These are phyloP conservation scores for Hemicordylus capensis DNA, from an alignment of 2,113 vertebrate species.

Conservation along the genomic window DNA sequence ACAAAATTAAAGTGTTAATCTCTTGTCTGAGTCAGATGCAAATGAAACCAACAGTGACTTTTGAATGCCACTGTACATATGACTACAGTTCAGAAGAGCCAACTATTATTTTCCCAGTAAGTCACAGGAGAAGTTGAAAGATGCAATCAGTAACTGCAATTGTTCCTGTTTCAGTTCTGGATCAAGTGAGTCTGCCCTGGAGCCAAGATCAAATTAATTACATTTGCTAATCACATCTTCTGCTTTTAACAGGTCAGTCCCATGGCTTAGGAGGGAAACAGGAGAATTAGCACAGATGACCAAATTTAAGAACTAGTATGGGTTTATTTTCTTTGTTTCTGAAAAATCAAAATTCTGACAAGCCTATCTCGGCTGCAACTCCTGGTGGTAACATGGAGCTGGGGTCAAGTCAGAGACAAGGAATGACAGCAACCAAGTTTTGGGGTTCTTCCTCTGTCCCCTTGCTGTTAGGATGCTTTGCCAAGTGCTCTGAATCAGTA, in stretches of 20 bases:
- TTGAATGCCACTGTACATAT: not conserved
- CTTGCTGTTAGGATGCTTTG: not conserved
- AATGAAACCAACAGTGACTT: not conserved
- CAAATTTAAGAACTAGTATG: accelerated
- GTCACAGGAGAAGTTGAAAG: not conserved
- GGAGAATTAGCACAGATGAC: not conserved
- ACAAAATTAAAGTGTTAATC: not conserved
- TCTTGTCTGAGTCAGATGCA: accelerated
- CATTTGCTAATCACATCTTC: not conserved
- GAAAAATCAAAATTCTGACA: accelerated
- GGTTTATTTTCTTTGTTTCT: accelerated
- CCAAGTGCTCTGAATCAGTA: not conserved
- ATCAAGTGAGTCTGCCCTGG: not conserved
- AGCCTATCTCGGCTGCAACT: not conserved
- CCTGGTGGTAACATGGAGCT: not conserved
- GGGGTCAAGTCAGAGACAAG: accelerated
- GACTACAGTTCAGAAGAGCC: not conserved
- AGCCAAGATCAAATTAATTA: not conserved
- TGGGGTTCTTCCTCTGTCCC: not conserved
- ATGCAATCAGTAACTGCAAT: not conserved
- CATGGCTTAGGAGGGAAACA: not conserved
- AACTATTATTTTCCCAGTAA: not conserved
- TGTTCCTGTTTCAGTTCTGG: not conserved
- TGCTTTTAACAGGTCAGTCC: not conserved
- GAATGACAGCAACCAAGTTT: accelerated